Percentiles rank a stretch among this genome's conserved stretches.
Conservation (phyloP, 2,113 vertebrate genomes). For the Myrmecobius fasciatus region DNA sequence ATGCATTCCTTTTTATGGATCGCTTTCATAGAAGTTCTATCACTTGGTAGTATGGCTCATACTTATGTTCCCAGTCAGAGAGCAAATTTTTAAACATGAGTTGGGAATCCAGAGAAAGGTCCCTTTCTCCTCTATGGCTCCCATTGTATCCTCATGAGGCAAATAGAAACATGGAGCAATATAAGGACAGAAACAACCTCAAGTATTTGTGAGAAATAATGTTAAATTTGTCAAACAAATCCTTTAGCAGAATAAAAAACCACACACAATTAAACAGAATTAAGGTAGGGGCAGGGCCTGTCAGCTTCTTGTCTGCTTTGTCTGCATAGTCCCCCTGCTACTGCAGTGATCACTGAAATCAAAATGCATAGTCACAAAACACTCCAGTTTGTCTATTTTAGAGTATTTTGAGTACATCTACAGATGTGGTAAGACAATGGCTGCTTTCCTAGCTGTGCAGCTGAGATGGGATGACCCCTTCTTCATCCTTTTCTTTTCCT, state of each 20-base stretch:
- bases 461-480: background rate
- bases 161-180: background rate
- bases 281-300: background rate
- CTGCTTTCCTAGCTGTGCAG: background rate
- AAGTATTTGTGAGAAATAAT: background rate
- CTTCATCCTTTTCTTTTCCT: background rate
- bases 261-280: background rate
- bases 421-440: background rate
- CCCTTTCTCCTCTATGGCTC: background rate
- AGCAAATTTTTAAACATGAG: background rate
- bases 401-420: background rate
- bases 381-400: background rate
- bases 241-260: background rate
- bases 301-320: background rate
- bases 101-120: background rate
- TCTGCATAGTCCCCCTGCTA: background rate
- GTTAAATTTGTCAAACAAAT: background rate
- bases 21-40: background rate
- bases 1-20: background rate
- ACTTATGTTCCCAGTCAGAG: background rate
- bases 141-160: background rate
- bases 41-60: background rate
- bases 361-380: background rate
- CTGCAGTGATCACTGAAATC: background rate
- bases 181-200: background rate